These are phyloP conservation scores for Probosciger aterrimus DNA, from an alignment of 2,113 vertebrate species.

Conservation along the genomic window DNA sequence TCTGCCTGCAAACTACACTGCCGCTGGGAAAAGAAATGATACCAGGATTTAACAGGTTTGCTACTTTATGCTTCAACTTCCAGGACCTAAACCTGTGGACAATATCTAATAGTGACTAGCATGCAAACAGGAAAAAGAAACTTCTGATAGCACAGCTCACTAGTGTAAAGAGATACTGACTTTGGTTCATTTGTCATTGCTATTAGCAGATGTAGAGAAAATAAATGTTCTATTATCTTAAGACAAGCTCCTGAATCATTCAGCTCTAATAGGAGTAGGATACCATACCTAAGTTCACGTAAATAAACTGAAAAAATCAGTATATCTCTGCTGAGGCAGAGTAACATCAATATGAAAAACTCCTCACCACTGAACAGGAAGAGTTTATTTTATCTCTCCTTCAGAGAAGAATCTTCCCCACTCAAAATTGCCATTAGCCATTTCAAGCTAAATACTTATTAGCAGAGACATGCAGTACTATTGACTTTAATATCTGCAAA, in stretches of 20 bases:
- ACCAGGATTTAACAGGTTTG: background rate
- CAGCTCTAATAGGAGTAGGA: background rate
- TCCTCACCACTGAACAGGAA: background rate
- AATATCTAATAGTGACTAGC: background rate
- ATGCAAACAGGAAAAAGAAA: background rate
- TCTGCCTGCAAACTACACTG: background rate
- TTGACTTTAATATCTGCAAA: background rate
- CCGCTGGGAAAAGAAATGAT: background rate
- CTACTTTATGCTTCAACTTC: background rate
- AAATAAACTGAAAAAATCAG: background rate
- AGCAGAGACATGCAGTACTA: background rate
- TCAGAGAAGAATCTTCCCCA: background rate
- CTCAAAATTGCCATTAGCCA: background rate
- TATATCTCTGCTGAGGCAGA: background rate
- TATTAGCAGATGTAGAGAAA: background rate
- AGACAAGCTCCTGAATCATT: background rate
- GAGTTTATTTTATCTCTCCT: background rate
- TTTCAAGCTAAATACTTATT: background rate
- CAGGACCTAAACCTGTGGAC: background rate
- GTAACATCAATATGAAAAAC: background rate
- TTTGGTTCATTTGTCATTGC: background rate
- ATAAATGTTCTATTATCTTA: background rate
- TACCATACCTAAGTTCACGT: background rate
- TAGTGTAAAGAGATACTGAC: background rate
- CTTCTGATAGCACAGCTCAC: background rate